A percentile compares a stretch with the other conserved stretches of the same genome.
Evolutionary conservation across 2,113 vertebrate species (phyloP).

Genomic region (Corapipo altera): DNA sequence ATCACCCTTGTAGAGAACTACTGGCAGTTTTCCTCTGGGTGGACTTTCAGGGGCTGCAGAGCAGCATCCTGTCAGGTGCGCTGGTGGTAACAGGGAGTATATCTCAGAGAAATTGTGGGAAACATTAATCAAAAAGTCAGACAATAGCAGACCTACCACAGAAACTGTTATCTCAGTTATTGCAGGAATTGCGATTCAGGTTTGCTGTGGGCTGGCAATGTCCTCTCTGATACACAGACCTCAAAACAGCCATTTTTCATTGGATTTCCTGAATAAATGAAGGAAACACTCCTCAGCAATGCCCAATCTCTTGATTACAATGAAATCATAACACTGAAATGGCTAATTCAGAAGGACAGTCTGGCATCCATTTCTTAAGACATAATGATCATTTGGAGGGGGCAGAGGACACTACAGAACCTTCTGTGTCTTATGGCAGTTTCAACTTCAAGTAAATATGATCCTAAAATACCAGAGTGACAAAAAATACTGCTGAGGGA

Average conservation of each 20-base stretch:
- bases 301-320: background rate
- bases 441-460: background rate
- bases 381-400: background rate
- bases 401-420: background rate
- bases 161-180: background rate
- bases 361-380: background rate
- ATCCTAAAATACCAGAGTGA: slow-evolving; percentile 1
- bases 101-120: background rate
- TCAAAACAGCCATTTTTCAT: background rate
- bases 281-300: background rate
- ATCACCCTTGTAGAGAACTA: background rate
- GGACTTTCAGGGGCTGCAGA: background rate
- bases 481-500: slow-evolving; percentile 25
- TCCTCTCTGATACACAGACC: background rate
- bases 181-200: background rate
- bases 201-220: background rate
- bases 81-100: background rate
- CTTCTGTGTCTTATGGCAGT: background rate
- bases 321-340: background rate
- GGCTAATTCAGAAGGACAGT: background rate
- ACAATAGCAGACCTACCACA: background rate
- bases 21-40: background rate
- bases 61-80: background rate
- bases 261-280: background rate
- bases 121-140: background rate